A percentile compares a stretch with the other conserved stretches of the same genome.
Evolutionary conservation across 2,888 invertebrate species (phyloP).

Genomic region (Tigriopus californicus): DNA sequence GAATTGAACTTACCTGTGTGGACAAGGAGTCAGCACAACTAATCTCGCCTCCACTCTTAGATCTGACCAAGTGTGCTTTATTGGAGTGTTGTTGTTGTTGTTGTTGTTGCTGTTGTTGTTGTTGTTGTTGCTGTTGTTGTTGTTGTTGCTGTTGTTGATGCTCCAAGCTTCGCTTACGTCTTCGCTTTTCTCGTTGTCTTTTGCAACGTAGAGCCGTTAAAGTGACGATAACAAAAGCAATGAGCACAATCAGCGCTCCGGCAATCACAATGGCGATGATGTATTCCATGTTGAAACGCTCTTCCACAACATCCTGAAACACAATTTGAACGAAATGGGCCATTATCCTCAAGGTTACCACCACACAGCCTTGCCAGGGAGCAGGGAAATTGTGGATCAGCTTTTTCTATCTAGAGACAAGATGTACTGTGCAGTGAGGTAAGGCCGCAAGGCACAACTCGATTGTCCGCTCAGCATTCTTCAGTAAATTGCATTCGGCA

Average conservation of each 20-base stretch:
- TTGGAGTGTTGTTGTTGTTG: no score
- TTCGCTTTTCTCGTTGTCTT: not conserved
- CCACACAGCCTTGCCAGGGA: no score
- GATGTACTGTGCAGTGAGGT: no score
- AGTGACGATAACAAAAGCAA: not conserved
- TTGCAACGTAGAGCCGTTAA: not conserved
- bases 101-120: no score
- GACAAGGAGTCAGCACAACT: not conserved
- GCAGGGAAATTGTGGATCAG: no score
- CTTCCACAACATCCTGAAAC: constrained; percentile 14
- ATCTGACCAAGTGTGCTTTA: not conserved
- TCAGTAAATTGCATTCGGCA: no score
- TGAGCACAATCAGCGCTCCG: not conserved
- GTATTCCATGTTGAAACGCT: constrained; percentile 11
- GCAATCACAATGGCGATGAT: constrained; percentile 13
- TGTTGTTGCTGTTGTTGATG: no score
- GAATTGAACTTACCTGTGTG: constrained; percentile 3
- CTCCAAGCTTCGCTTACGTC: not conserved
- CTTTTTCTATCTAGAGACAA: no score
- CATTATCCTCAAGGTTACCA: not conserved
- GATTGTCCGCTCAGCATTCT: no score
- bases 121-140: no score
- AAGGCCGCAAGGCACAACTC: no score
- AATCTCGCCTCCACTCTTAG: not conserved
- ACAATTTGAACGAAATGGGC: not conserved